These are phyloP conservation scores for Atrichornis clamosus DNA, from an alignment of 2,113 vertebrate species.

Conservation along the genomic window DNA sequence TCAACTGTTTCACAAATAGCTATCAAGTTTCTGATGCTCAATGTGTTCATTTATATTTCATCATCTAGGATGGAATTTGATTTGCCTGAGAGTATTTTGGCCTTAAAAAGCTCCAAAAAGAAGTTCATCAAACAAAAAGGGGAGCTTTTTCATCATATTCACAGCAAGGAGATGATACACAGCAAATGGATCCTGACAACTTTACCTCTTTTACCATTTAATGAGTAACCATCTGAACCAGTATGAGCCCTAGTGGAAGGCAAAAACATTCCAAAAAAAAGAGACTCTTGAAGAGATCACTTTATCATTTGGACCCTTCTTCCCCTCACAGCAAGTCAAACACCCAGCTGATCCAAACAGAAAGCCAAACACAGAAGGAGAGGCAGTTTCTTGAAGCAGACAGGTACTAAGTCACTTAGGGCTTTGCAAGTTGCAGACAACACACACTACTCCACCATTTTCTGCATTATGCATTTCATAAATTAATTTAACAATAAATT, in stretches of 20 bases:
- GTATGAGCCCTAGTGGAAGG: neutral
- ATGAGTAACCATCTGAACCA: neutral
- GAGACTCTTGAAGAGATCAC: neutral
- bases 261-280: neutral
- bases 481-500: neutral
- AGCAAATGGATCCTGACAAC: neutral
- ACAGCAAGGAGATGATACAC: neutral
- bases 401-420: neutral
- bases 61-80: neutral
- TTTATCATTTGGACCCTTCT: neutral
- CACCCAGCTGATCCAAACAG: neutral
- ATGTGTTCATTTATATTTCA: constrained; percentile 36
- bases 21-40: constrained; percentile 35
- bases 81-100: neutral
- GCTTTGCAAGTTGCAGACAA: neutral
- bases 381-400: neutral
- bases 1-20: constrained; percentile 15
- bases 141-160: neutral
- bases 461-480: neutral
- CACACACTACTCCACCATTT: neutral
- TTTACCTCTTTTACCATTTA: neutral
- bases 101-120: neutral
- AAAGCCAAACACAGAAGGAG: neutral
- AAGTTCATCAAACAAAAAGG: neutral
- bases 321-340: neutral